phyloP scores from a whole-genome alignment of 2,113 vertebrate species.

The Neotragus pygmaeus region DNA sequence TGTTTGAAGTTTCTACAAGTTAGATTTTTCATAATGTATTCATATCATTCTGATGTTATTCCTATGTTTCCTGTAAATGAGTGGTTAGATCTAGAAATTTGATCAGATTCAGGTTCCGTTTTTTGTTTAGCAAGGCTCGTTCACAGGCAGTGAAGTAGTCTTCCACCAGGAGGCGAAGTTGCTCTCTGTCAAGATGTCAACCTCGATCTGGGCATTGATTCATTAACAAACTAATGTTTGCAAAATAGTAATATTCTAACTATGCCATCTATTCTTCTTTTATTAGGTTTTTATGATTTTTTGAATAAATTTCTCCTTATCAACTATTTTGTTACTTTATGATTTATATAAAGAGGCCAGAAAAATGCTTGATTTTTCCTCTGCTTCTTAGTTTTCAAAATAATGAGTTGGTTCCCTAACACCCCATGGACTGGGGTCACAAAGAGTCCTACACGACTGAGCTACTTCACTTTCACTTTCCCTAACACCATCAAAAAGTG shows the following conservation, averaged over 20 bases:
- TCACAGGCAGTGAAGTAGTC: not conserved
- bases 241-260: not conserved
- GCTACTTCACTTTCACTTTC: not conserved
- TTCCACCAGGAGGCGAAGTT: not conserved
- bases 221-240: not conserved
- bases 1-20: not conserved
- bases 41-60: not conserved
- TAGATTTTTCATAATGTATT: not conserved
- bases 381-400: constrained; percentile 3
- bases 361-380: not conserved
- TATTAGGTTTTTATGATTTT: not conserved
- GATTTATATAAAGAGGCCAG: not conserved
- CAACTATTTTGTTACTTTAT: constrained; percentile 1
- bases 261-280: not conserved
- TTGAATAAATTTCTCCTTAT: not conserved
- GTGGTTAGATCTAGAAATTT: not conserved
- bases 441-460: not conserved
- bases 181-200: not conserved
- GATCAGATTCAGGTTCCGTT: not conserved
- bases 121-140: not conserved
- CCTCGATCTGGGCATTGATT: not conserved
- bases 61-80: not conserved
- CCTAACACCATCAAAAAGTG: not conserved
- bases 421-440: not conserved
- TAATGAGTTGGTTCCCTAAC: not conserved